These are phyloP conservation scores for Orchesella flavescens DNA, from an alignment of 2,888 invertebrate genomes.

Conservation along the genomic window DNA sequence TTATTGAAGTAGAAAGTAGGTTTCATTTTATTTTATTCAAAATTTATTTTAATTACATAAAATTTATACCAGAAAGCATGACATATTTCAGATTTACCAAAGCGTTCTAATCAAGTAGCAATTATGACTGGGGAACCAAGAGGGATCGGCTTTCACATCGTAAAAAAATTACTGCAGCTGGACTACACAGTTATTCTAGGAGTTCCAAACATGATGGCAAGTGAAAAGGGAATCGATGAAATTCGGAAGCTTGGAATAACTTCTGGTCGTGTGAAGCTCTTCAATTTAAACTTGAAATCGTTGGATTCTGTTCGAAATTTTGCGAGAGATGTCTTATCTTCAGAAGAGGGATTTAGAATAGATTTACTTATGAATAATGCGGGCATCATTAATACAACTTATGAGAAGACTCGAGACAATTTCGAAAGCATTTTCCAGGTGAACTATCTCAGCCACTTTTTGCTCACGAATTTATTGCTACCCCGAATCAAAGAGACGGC, in stretches of 20 bases:
- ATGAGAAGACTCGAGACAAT: constrained; percentile 84
- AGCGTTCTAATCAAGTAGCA: constrained; percentile 13
- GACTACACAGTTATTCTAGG: constrained; percentile 75
- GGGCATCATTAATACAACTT: constrained; percentile 91
- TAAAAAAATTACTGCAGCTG: constrained; percentile 50
- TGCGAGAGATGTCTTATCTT: constrained; percentile 47
- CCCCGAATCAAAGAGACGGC: constrained; percentile 82
- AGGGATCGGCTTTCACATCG: constrained; percentile 48
- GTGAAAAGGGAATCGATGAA: constrained; percentile 75
- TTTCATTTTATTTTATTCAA: too few species aligned
- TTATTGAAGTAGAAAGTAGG: constrained; percentile 32
- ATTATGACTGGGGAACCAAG: constrained; percentile 46
- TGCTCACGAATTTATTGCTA: constrained; percentile 86
- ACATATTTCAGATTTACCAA: not conserved
- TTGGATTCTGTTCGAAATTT: constrained; percentile 47
- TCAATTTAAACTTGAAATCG: constrained; percentile 54
- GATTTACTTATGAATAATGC: constrained; percentile 78
- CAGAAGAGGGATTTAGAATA: constrained; percentile 23
- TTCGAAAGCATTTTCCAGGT: constrained; percentile 90
- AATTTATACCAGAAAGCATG: too few species aligned
- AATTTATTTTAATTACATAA: too few species aligned
- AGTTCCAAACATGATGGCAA: constrained; percentile 81
- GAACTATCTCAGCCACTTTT: constrained; percentile 90
- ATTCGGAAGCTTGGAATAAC: constrained; percentile 76
- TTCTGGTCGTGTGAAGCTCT: constrained; percentile 77